Evolutionary conservation across 2,888 invertebrate species (phyloP).

Genomic region (Tenthredo notha): DNA sequence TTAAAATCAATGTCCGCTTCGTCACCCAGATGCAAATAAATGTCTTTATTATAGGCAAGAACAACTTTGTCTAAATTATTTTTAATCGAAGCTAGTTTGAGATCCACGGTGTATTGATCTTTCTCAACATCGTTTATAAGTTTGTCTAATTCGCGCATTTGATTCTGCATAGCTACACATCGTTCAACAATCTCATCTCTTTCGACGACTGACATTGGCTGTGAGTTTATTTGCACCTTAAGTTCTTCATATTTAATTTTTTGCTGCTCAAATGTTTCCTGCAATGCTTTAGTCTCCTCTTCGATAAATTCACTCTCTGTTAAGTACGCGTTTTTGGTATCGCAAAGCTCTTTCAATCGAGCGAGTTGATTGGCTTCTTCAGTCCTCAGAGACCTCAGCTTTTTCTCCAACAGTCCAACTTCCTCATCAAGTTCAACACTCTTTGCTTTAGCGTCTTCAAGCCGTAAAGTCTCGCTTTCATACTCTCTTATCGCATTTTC

Average conservation of each 20-base stretch:
- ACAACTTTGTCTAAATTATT: slow-evolving; percentile 68
- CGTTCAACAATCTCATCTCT: slow-evolving; percentile 67
- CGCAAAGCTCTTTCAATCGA: slow-evolving; percentile 60
- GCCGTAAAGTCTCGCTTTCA: slow-evolving; percentile 58
- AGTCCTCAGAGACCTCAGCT: slow-evolving; percentile 57
- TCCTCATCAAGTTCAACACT: slow-evolving; percentile 59
- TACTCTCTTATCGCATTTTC: slow-evolving; percentile 58
- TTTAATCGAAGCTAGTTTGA: slow-evolving; percentile 67
- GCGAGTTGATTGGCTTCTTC: slow-evolving; percentile 61
- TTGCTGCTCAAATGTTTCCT: slow-evolving; percentile 61
- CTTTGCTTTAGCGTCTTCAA: slow-evolving; percentile 59
- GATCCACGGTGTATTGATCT: slow-evolving; percentile 69
- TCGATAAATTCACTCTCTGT: slow-evolving; percentile 63
- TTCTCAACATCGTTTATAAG: slow-evolving; percentile 70
- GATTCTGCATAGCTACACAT: slow-evolving; percentile 66
- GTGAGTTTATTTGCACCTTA: slow-evolving; percentile 64
- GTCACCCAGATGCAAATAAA: slow-evolving; percentile 65
- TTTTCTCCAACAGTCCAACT: slow-evolving; percentile 57
- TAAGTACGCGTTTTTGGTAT: slow-evolving; percentile 58
- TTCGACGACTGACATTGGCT: slow-evolving; percentile 68
- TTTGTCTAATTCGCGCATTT: slow-evolving; percentile 66
- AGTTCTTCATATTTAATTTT: slow-evolving; percentile 62
- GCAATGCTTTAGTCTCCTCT: slow-evolving; percentile 58
- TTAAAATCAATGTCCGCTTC: slow-evolving; percentile 62
- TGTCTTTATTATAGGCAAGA: slow-evolving; percentile 70